Evolutionary conservation across 53 echinoderm and acorn worm genomes (phyloP).

Genomic region (Paracentrotus lividus): DNA sequence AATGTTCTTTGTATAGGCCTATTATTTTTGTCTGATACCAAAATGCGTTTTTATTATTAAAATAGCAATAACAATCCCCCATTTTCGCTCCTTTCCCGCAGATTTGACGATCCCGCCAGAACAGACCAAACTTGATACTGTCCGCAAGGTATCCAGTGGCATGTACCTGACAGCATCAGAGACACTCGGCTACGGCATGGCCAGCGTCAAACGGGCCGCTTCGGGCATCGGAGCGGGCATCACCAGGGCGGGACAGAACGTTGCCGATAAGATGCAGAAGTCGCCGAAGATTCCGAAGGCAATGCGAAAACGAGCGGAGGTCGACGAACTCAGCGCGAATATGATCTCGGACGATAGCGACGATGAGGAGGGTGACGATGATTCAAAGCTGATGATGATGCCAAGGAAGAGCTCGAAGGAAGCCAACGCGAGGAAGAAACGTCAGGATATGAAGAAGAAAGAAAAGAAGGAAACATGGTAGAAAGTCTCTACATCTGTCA

Average conservation of each 20-base stretch:
- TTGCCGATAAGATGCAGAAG: constrained; percentile 67
- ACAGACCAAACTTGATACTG: constrained; percentile 55
- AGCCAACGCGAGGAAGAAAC: constrained; percentile 19
- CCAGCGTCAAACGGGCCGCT: constrained; percentile 65
- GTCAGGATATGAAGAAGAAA: constrained; percentile 33
- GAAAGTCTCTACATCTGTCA: too few species aligned
- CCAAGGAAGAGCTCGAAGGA: constrained; percentile 55
- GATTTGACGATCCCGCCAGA: constrained; percentile 54
- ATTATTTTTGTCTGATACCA: too few species aligned
- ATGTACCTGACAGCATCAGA: constrained; percentile 45
- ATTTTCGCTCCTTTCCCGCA: neutral
- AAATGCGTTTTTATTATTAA: too few species aligned
- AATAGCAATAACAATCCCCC: neutral
- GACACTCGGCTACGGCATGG: constrained; percentile 45
- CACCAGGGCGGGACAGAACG: constrained; percentile 62
- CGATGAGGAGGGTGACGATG: constrained; percentile 17
- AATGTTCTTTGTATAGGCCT: too few species aligned
- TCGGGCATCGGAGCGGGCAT: constrained; percentile 54
- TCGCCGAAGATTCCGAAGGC: constrained; percentile 58
- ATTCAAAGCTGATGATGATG: constrained; percentile 22
- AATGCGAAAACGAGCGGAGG: constrained; percentile 51
- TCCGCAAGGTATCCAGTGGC: constrained; percentile 24
- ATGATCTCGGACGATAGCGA: constrained; percentile 41
- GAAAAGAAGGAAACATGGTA: constrained; percentile 31
- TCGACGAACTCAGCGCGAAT: constrained; percentile 49